Percentiles rank a stretch among this genome's conserved stretches.
These are phyloP conservation scores for Brachionus sp. DNA, from an alignment of 1,140 invertebrate species.

Conservation along the genomic window DNA sequence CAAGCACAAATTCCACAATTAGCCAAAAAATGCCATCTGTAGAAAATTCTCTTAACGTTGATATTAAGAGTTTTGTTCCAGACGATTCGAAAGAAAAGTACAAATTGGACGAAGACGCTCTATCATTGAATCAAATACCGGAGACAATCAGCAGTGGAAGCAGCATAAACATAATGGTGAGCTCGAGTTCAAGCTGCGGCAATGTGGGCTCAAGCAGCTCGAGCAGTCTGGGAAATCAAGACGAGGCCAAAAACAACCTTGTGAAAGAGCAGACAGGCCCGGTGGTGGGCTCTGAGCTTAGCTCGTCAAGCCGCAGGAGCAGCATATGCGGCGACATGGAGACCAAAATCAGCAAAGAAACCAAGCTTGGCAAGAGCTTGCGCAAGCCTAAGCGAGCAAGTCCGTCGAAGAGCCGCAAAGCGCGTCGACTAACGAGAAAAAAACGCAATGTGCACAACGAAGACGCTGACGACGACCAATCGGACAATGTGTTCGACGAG, in stretches of 20 bases:
- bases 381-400: neutral
- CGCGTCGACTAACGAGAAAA: neutral
- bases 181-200: conserved; percentile 17
- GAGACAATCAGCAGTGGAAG: conserved; percentile 6
- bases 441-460: neutral
- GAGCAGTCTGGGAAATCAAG: conserved; percentile 19
- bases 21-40: conserved; percentile 16
- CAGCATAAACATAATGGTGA: conserved; percentile 17
- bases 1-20: neutral
- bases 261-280: neutral
- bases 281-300: neutral
- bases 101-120: neutral
- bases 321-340: conserved; percentile 20
- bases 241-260: neutral
- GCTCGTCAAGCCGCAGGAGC: conserved; percentile 2
- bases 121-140: neutral
- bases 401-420: neutral
- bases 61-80: neutral
- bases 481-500: neutral
- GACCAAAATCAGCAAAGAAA: neutral
- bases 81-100: neutral
- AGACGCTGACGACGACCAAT: conserved; percentile 1
- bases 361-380: neutral
- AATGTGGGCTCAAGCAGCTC: conserved; percentile 17
- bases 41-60: neutral